These are phyloP conservation scores for Gila robusta DNA, from an alignment of 2,797 vertebrate genomes.

Conservation along the genomic window DNA sequence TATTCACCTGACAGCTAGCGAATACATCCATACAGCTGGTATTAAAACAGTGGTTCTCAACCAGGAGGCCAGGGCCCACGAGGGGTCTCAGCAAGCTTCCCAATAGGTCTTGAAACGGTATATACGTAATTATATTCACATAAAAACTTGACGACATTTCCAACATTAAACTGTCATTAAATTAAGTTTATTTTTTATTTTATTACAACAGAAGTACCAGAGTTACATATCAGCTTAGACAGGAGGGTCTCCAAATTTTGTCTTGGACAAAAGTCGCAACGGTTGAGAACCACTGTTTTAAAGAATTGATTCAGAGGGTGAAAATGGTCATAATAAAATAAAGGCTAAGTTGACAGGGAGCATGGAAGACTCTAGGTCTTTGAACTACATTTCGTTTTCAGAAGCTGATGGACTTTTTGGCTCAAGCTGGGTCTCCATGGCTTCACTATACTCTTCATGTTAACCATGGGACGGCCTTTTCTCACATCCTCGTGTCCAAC, in stretches of 20 bases:
- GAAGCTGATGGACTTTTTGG: conserved; percentile 89
- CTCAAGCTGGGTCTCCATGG: conserved; percentile 91
- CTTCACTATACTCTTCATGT: conserved; percentile 98
- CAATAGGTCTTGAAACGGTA: not conserved
- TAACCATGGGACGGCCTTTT: conserved; percentile 88
- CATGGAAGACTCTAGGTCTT: conserved; percentile 8
- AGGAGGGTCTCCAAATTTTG: not conserved
- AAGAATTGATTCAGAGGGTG: not conserved
- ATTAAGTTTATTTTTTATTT: not conserved
- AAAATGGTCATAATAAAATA: not conserved
- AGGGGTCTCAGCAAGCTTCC: too few species aligned
- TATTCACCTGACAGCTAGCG: conserved; percentile 13
- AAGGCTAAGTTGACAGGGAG: not conserved
- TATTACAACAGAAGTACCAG: not conserved
- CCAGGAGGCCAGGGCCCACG: not conserved
- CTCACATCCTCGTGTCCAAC: conserved; percentile 90
- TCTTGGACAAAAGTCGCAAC: not conserved
- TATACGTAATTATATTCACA: conserved; percentile 7
- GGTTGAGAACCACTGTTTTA: conserved; percentile 5
- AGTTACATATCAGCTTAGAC: not conserved
- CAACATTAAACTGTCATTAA: not conserved
- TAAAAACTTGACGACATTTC: not conserved
- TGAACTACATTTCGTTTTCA: conserved; percentile 89
- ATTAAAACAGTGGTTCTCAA: conserved; percentile 27
- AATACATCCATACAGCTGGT: not conserved